These are phyloP conservation scores for Tiliacea citrago DNA, from an alignment of 2,888 invertebrate species.

Conservation along the genomic window DNA sequence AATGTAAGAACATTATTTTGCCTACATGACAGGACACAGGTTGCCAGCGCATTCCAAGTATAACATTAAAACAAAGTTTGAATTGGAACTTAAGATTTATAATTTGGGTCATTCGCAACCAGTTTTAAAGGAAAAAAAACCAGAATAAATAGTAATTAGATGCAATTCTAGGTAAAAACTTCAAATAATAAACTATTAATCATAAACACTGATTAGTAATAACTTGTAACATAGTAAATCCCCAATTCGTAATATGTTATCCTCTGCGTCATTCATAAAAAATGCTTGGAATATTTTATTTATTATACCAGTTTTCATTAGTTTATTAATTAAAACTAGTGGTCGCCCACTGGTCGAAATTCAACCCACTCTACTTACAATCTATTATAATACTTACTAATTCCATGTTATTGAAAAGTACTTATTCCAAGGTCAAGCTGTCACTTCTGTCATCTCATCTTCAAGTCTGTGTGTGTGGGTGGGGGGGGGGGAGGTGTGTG, in stretches of 20 bases:
- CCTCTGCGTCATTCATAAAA: constrained; percentile 33
- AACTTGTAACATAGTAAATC: constrained; percentile 5
- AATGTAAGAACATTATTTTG: background rate
- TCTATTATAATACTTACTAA: too few species aligned
- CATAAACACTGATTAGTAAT: background rate
- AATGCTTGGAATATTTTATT: constrained; percentile 21
- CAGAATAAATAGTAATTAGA: background rate
- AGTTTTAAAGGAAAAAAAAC: background rate
- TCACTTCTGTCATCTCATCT: too few species aligned
- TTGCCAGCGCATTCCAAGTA: background rate
- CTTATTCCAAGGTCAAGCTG: too few species aligned
- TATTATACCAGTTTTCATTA: constrained; percentile 38
- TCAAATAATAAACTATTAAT: background rate
- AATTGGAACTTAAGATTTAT: background rate
- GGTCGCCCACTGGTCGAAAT: too few species aligned
- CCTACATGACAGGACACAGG: background rate
- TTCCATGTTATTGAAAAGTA: too few species aligned
- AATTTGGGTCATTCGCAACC: background rate
- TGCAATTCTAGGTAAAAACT: constrained; percentile 24
- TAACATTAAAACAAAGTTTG: background rate
- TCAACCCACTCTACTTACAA: too few species aligned
- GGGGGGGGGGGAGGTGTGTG: too few species aligned
- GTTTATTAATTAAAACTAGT: constrained; percentile 36
- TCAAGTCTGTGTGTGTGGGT: too few species aligned
- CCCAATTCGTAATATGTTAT: constrained; percentile 26